phyloP scores from a whole-genome alignment of 2,113 vertebrate genomes.

The Bos taurus region ARS-UCD2.0 NC_037347.1:33891501-33892000 shows the following conservation, averaged over 20 bases:
- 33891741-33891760: background rate
- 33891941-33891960: background rate
- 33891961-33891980: background rate
- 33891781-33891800: no score
- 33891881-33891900: background rate
- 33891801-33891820: no score
- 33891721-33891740: background rate
- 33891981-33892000: background rate
- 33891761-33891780: background rate
- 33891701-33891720: background rate
- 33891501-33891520: background rate
- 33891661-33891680: background rate
- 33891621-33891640: background rate
- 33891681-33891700: background rate
- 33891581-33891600: background rate
- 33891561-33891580: background rate
- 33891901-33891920: background rate
- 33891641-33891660: background rate
- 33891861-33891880: background rate
- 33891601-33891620: background rate
- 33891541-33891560: background rate
- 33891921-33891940: background rate
- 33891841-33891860: background rate
- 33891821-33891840: no score
- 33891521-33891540: background rate